Evolutionary conservation across 2,888 invertebrate species (phyloP).

Genomic region (Oscheius sp.): DNA sequence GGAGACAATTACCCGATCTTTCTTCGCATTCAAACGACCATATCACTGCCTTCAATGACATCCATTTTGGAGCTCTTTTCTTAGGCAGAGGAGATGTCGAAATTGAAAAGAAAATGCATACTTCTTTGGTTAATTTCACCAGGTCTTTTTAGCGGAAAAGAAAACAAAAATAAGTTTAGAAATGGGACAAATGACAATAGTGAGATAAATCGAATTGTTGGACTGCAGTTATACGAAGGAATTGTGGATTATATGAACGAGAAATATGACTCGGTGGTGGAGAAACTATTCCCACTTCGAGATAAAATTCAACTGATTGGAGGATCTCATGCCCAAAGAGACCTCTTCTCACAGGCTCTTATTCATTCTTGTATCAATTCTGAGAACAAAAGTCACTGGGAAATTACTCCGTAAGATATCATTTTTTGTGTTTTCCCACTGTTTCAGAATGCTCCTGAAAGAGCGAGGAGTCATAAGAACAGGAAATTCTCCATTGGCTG

Average conservation of each 20-base stretch:
- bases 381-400: constrained; percentile 41
- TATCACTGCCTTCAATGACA: constrained; percentile 73
- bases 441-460: not conserved
- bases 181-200: constrained; percentile 45
- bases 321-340: constrained; percentile 67
- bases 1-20: constrained; percentile 40
- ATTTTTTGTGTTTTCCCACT: not conserved
- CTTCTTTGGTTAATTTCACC: constrained; percentile 35
- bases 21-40: constrained; percentile 73
- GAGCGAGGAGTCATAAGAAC: not conserved
- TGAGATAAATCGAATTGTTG: constrained; percentile 48
- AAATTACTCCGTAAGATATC: constrained; percentile 37
- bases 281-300: constrained; percentile 56
- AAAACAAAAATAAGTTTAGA: too few relatives aligned
- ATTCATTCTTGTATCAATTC: constrained; percentile 54
- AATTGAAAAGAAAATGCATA: constrained; percentile 35
- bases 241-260: constrained; percentile 50
- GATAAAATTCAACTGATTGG: constrained; percentile 56
- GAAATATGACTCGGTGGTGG: constrained; percentile 55
- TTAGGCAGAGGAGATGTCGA: constrained; percentile 36
- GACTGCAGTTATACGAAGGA: constrained; percentile 56
- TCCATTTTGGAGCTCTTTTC: constrained; percentile 52
- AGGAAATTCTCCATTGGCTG: constrained; percentile 4
- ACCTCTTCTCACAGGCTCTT: constrained; percentile 62
- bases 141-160: not conserved